Conservation (phyloP, 2,113 vertebrate species). For the Scopus umbretta region DNA sequence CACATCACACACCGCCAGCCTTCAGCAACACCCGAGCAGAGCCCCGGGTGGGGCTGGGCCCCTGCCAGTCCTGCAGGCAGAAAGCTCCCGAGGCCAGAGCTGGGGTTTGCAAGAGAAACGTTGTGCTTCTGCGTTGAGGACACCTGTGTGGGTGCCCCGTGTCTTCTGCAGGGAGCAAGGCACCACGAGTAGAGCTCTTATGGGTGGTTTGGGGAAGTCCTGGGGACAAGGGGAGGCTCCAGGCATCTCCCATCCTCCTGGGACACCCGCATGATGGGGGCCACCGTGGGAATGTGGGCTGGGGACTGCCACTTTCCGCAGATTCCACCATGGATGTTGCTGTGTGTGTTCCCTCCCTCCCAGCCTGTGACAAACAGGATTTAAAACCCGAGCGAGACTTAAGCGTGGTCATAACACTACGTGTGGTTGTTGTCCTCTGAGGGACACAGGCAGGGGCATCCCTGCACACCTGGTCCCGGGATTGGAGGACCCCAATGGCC, state of each 20-base stretch:
- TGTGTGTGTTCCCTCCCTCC: background rate
- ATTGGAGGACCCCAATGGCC: background rate
- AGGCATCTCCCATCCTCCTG: background rate
- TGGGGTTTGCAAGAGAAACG: background rate
- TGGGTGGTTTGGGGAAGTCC: background rate
- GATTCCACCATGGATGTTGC: background rate
- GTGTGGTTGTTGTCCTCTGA: rapidly evolving
- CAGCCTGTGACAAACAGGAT: background rate
- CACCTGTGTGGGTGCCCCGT: rapidly evolving
- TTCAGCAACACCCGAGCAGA: background rate
- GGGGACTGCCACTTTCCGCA: background rate
- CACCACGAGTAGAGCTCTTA: background rate
- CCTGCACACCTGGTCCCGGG: rapidly evolving
- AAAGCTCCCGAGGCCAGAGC: background rate
- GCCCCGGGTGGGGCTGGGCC: background rate
- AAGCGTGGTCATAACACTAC: background rate
- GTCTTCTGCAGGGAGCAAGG: background rate
- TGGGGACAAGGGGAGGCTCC: background rate
- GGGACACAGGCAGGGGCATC: rapidly evolving
- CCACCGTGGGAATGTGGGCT: background rate
- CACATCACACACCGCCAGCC: rapidly evolving
- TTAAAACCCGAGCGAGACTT: background rate
- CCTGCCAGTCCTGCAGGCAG: background rate
- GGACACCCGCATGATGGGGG: background rate
- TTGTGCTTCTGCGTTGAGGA: rapidly evolving